Evolutionary conservation across 2,113 vertebrate genomes (phyloP).

Genomic region (Brachionichthys hirsutus): DNA sequence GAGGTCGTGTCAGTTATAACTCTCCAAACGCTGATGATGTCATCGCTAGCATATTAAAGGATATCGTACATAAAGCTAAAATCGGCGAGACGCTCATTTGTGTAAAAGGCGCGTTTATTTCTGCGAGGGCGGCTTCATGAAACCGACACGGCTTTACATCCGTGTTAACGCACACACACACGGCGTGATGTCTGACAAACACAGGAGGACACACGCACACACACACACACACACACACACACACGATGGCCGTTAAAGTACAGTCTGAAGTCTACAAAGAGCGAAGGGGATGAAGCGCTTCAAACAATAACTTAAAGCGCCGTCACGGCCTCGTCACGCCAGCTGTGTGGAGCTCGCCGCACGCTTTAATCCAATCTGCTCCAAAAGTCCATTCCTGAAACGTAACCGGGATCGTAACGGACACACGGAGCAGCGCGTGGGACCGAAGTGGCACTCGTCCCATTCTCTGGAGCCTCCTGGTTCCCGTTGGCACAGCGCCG

Average conservation of each 20-base stretch:
- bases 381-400: neutral
- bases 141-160: slow-evolving; percentile 30
- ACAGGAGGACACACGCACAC: slow-evolving; percentile 68
- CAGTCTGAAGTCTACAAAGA: slow-evolving; percentile 54
- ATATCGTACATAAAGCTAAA: no score
- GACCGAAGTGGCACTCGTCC: slow-evolving; percentile 23
- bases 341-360: no score
- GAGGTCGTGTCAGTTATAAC: no score
- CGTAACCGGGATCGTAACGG: neutral
- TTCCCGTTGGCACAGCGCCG: slow-evolving; percentile 7
- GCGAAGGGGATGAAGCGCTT: slow-evolving; percentile 43
- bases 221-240: slow-evolving; percentile 62
- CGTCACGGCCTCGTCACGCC: no score
- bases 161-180: slow-evolving; percentile 29
- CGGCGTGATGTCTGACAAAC: slow-evolving; percentile 39
- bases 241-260: slow-evolving; percentile 59
- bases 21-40: no score
- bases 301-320: slow-evolving; percentile 53
- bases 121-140: slow-evolving; percentile 30
- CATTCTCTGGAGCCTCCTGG: slow-evolving; percentile 21
- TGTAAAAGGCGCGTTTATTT: slow-evolving; percentile 62
- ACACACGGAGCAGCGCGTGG: neutral
- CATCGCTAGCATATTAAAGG: no score
- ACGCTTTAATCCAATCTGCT: neutral
- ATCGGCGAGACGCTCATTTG: slow-evolving; percentile 12